Percentiles rank a stretch among this genome's conserved stretches.
phyloP scores from a whole-genome alignment of 2,888 invertebrate genomes.

The Lasioglossum calceatum region DNA sequence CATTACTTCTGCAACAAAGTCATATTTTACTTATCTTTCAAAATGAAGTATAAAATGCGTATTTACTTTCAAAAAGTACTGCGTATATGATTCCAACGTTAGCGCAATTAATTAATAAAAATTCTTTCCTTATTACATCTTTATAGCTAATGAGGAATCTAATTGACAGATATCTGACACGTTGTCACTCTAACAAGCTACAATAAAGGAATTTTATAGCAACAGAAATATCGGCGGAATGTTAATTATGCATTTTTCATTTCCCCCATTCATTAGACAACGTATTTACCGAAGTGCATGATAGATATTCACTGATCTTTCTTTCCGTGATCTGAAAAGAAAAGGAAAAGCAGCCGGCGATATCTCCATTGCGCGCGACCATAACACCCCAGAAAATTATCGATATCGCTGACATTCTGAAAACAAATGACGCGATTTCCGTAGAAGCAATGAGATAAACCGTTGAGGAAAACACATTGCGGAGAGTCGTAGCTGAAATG shows the following conservation, averaged over 20 bases:
- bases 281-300: neutral
- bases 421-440: slow-evolving; percentile 43
- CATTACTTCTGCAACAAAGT: too few species aligned
- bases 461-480: slow-evolving; percentile 5
- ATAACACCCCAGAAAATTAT: slow-evolving; percentile 9
- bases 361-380: neutral
- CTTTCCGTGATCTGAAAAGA: neutral
- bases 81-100: neutral
- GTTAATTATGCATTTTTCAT: neutral
- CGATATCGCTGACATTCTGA: slow-evolving; percentile 27
- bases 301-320: neutral
- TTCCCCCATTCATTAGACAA: neutral
- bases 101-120: neutral
- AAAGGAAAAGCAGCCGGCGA: neutral
- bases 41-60: neutral
- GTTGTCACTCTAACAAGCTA: neutral
- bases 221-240: neutral
- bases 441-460: neutral
- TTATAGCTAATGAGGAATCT: neutral
- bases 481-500: neutral
- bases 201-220: neutral
- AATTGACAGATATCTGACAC: neutral
- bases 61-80: neutral
- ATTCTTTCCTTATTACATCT: neutral
- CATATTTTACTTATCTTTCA: neutral